Percentiles rank a stretch among this genome's conserved stretches.
Evolutionary conservation across 2,113 vertebrate genomes (phyloP).

Genomic region (Apistogramma diplotaenia): DNA sequence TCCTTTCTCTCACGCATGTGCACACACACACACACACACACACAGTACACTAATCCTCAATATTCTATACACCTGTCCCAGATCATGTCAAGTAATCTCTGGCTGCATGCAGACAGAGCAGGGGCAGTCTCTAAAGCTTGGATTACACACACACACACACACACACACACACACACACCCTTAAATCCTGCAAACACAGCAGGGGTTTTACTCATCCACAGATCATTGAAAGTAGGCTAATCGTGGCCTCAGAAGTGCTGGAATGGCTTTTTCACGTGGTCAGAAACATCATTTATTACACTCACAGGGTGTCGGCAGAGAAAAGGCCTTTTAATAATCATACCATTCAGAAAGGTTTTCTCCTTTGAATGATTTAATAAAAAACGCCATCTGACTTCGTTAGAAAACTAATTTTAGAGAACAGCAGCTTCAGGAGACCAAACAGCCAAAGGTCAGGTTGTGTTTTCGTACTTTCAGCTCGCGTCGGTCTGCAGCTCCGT

Average conservation of each 20-base stretch:
- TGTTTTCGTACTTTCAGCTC: too few relatives aligned
- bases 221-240: conserved; percentile 30
- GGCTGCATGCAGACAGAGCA: conserved; percentile 43
- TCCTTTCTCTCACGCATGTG: background rate
- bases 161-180: background rate
- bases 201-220: conserved; percentile 13
- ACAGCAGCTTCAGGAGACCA: too few relatives aligned
- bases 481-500: too few relatives aligned
- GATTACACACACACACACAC: conserved; percentile 27
- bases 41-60: conserved; percentile 34
- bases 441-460: too few relatives aligned
- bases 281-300: background rate
- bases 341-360: background rate
- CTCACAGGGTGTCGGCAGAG: background rate
- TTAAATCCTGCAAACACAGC: conserved; percentile 20
- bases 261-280: background rate
- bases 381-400: too few relatives aligned
- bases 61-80: conserved; percentile 52
- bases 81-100: conserved; percentile 57
- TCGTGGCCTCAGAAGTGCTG: background rate
- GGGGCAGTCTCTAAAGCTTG: conserved; percentile 46
- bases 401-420: too few relatives aligned
- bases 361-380: background rate
- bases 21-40: background rate
- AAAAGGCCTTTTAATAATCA: conserved; percentile 9